A percentile compares a stretch with the other conserved stretches of the same genome.
Conservation (phyloP, 2,888 invertebrate genomes). For the Orchesellides sinensis region DNA sequence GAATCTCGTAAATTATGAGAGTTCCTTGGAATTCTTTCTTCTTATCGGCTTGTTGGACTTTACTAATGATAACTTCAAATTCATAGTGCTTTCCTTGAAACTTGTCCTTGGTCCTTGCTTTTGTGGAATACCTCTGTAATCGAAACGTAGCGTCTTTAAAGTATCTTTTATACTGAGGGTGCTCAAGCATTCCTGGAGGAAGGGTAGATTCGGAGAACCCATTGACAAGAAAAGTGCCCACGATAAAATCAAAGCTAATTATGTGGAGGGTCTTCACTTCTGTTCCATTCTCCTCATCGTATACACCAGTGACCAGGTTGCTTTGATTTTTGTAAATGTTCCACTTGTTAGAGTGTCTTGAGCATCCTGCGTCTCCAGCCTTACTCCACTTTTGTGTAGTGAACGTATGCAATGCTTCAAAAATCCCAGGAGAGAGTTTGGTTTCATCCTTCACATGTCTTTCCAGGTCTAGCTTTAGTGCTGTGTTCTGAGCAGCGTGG, state of each 20-base stretch:
- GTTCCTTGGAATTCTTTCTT: background rate
- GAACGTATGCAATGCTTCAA: background rate
- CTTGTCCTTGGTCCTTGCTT: constrained; percentile 8
- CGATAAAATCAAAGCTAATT: constrained; percentile 40
- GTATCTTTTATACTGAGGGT: constrained; percentile 10
- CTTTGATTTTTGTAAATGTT: background rate
- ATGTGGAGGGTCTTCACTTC: background rate
- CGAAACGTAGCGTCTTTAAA: constrained; percentile 41
- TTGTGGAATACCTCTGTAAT: constrained; percentile 13
- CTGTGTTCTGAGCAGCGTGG: background rate
- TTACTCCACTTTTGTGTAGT: constrained; percentile 24
- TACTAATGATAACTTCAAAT: constrained; percentile 11
- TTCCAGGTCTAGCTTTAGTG: constrained; percentile 14
- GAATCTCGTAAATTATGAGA: background rate
- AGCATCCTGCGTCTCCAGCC: background rate
- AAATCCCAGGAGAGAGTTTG: background rate
- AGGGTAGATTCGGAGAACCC: constrained; percentile 29
- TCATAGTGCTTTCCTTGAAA: constrained; percentile 43
- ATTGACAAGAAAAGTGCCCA: constrained; percentile 51
- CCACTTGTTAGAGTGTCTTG: no score
- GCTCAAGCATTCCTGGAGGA: background rate
- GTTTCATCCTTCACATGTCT: background rate
- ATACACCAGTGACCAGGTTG: background rate
- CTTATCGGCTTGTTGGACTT: background rate
- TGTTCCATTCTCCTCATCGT: constrained; percentile 28